Conservation (phyloP, 1,140 invertebrate species). For the Eupeodes corollae region DNA sequence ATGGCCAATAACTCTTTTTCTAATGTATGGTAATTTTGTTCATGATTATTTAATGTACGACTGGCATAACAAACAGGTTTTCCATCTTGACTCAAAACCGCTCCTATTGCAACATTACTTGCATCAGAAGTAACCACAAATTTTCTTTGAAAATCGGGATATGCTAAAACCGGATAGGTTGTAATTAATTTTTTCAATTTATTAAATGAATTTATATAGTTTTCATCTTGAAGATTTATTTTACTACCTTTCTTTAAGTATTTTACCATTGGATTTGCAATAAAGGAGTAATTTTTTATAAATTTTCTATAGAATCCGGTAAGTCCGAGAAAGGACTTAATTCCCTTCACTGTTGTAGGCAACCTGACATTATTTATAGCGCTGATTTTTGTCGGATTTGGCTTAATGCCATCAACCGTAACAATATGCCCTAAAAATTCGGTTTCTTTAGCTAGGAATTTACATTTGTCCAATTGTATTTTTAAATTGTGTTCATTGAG, state of each 20-base stretch:
- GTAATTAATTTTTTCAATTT: no score
- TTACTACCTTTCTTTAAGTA: constrained; percentile 5
- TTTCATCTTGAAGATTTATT: not conserved
- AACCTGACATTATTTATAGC: constrained; percentile 15
- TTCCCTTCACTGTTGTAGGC: constrained; percentile 18
- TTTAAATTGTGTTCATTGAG: constrained; percentile 24
- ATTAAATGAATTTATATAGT: not conserved
- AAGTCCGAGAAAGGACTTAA: constrained; percentile 25
- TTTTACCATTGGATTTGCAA: constrained; percentile 4
- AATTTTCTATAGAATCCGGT: constrained; percentile 10
- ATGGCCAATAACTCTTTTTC: constrained; percentile 17
- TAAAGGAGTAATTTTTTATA: constrained; percentile 4
- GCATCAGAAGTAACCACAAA: constrained; percentile 16
- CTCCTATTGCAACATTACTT: constrained; percentile 9
- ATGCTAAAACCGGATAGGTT: constrained; percentile 8
- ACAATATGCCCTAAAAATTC: constrained; percentile 25
- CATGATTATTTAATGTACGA: constrained; percentile 12
- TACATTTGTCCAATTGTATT: constrained; percentile 12
- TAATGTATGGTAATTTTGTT: constrained; percentile 10
- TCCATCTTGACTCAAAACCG: constrained; percentile 11
- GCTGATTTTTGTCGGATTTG: constrained; percentile 14
- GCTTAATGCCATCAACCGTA: constrained; percentile 6
- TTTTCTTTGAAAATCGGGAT: constrained; percentile 11
- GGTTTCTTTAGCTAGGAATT: constrained; percentile 18
- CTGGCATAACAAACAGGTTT: constrained; percentile 9